Percentiles rank a stretch among this genome's conserved stretches.
Conservation (phyloP, 2,113 vertebrate species). For the Rousettus leschenaultii region DNA sequence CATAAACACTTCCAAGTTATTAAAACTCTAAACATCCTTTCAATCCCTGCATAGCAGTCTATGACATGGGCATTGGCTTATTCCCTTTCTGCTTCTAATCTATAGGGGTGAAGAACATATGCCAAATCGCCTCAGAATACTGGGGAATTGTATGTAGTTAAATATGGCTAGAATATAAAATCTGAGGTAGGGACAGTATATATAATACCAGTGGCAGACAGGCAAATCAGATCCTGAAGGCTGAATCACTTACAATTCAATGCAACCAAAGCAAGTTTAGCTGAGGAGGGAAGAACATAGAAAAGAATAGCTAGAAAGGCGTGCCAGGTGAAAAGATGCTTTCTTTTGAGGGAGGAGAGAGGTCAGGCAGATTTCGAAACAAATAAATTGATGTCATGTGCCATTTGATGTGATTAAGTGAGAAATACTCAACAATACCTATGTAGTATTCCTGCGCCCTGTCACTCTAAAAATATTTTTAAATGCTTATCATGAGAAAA, state of each 20-base stretch:
- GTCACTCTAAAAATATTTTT: not conserved
- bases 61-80: not conserved
- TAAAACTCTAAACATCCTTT: not conserved
- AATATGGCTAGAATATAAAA: not conserved
- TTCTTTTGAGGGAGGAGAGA: not conserved
- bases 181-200: not conserved
- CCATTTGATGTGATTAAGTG: not conserved
- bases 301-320: not conserved
- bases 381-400: not conserved
- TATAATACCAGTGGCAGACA: not conserved
- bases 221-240: not conserved
- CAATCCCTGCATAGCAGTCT: not conserved
- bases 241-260: not conserved
- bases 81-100: not conserved
- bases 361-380: not conserved
- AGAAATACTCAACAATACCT: not conserved
- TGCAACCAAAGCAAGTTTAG: not conserved
- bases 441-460: not conserved
- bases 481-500: not conserved
- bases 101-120: not conserved
- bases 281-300: not conserved
- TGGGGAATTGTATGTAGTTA: not conserved
- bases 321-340: not conserved
- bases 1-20: not conserved
- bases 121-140: not conserved